Conservation (phyloP, 2,888 invertebrate species). For the Tenthredo scrophulariae region DNA sequence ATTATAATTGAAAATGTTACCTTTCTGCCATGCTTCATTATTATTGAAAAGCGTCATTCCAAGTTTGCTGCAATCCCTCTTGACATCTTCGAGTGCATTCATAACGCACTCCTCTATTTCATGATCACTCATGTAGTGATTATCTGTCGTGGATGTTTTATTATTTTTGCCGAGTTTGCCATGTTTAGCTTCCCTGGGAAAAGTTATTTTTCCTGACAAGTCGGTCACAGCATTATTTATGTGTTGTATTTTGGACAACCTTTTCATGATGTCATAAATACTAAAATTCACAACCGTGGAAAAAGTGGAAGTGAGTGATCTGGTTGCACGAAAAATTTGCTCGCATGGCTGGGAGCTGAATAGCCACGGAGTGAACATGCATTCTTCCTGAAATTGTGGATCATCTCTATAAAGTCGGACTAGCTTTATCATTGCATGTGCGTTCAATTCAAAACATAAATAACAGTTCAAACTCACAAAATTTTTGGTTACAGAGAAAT, state of each 20-base stretch:
- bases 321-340: conserved; percentile 18
- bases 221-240: conserved; percentile 23
- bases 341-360: conserved; percentile 34
- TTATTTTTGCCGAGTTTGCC: conserved; percentile 28
- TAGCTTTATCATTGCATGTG: conserved; percentile 49
- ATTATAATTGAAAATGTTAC: not conserved
- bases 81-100: conserved; percentile 20
- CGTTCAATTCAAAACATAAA: conserved; percentile 55
- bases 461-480: conserved; percentile 54
- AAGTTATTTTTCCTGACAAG: conserved; percentile 3
- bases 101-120: conserved; percentile 21
- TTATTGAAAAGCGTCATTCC: too few relatives aligned
- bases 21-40: conserved; percentile 31
- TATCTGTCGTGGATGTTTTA: too few relatives aligned
- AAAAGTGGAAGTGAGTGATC: conserved; percentile 14
- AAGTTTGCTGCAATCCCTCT: not conserved
- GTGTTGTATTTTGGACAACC: conserved; percentile 8
- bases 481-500: conserved; percentile 39
- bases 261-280: not conserved
- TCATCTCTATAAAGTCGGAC: conserved; percentile 25
- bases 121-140: conserved; percentile 13
- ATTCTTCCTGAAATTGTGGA: conserved; percentile 15
- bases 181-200: conserved; percentile 33
- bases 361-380: conserved; percentile 32
- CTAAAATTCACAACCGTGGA: conserved; percentile 37